Base-by-base conservation (phyloP, 35 echinoderm and acorn worm species). In the Ptychodera flava region DNA sequence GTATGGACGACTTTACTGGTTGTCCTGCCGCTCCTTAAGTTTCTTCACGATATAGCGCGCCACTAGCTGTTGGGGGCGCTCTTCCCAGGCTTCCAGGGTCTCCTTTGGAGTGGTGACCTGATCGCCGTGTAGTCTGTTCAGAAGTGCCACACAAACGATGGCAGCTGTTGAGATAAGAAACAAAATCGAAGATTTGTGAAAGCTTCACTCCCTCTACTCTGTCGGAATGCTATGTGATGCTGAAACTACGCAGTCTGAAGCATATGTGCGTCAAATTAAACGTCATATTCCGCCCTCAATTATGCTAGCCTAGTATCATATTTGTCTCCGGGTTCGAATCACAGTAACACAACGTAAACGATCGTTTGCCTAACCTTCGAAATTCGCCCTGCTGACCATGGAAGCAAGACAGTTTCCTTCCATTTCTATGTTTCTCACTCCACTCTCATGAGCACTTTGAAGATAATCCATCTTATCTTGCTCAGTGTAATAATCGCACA, bases 351-450 rank as follows among this genome's bases (percentile, higher is more conserved):
- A n/a, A n/a, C n/a, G n/a, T n/a, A n/a, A n/a, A n/a, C n/a, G n/a
- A n/a, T n/a, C n/a, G n/a, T n/a, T n/a, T n/a, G n/a, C 33, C 1
- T 79, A 79, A 97, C 95, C 92, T 94, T 81, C 80, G 36, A 97
- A 90, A 16, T 84, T 53, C 31, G 82, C 89, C 36, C 33, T 78
- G 64, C 92, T 90, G 64, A 92, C 93, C 38, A 97, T 82, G 0
- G 92, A 84, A 78, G 95, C 95, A 28, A 97, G 33, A 31, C 90
- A 88, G 0, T 78, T 78, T 31, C 87, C 88, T 81, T 97, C 95
- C 95, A 97, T 97, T 76, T 97, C 95, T 77, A 97, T 97, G 87
- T 97, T 97, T 28, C 89, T 82, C 0, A 97, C 95, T 16, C 95
- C 95, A 34, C 78, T 84, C 0, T 97, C 85, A 1, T 86, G 80